phyloP scores from a whole-genome alignment of 2,113 vertebrate species.

The Seriola quinqueradiata region DNA sequence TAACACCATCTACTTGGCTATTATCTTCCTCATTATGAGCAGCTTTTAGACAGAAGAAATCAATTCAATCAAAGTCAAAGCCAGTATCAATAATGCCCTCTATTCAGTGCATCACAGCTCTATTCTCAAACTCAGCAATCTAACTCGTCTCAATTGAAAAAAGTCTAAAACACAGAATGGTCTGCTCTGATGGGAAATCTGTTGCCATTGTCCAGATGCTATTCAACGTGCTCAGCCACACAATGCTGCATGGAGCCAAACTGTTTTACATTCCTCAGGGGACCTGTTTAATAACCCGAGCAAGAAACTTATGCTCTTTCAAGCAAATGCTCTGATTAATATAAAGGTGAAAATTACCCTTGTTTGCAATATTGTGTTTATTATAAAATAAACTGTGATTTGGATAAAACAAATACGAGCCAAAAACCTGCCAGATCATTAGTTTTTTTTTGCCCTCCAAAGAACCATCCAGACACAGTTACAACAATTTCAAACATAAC shows the following conservation, averaged over 20 bases:
- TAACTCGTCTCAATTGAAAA: slow-evolving; percentile 8
- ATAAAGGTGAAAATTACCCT: background rate
- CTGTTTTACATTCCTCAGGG: slow-evolving; percentile 13
- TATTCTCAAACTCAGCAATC: slow-evolving; percentile 5
- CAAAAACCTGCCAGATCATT: background rate
- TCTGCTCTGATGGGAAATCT: slow-evolving; percentile 9
- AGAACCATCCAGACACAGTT: background rate
- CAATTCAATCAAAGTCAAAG: background rate
- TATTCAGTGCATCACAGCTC: slow-evolving; percentile 13
- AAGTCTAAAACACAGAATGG: slow-evolving; percentile 13
- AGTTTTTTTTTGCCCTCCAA: background rate
- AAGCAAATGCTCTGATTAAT: background rate
- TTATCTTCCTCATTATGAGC: background rate
- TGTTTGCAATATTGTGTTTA: background rate
- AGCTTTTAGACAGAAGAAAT: slow-evolving; percentile 1
- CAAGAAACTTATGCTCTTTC: background rate
- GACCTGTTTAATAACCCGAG: slow-evolving; percentile 12
- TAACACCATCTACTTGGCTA: background rate
- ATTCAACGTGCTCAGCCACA: slow-evolving; percentile 13
- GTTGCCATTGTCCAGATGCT: slow-evolving; percentile 12
- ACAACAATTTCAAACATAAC: background rate
- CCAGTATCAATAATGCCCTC: background rate
- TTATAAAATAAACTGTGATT: background rate
- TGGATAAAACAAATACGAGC: background rate
- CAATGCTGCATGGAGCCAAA: slow-evolving; percentile 4